These are phyloP conservation scores for Staurois parvus DNA, from an alignment of 2,797 vertebrate genomes.

Conservation along the genomic window DNA sequence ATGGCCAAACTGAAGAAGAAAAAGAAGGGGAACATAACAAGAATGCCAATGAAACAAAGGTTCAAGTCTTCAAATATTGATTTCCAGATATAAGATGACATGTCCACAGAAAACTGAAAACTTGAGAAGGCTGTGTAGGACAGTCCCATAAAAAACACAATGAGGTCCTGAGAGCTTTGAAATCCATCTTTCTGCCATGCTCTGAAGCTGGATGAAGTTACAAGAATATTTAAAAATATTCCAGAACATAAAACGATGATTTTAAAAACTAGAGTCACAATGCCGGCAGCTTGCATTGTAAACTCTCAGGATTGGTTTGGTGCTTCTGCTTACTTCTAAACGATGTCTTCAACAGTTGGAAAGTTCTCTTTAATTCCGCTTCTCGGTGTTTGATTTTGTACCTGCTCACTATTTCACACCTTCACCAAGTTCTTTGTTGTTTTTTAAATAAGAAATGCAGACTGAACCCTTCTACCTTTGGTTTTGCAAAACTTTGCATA, in stretches of 20 bases:
- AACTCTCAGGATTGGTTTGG: not conserved
- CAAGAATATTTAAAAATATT: not conserved
- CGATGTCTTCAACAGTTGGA: not conserved
- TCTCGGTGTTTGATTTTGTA: not conserved
- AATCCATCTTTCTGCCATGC: not conserved
- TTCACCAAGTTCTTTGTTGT: no score
- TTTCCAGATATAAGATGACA: not conserved
- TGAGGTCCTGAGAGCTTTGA: not conserved
- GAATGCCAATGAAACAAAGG: not conserved
- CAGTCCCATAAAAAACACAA: not conserved
- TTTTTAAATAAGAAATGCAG: not conserved
- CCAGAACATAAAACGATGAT: not conserved
- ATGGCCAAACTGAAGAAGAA: conserved; percentile 1
- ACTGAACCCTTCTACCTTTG: not conserved
- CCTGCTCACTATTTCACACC: no score
- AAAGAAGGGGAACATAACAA: no score
- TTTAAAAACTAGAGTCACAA: not conserved
- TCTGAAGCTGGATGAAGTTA: not conserved
- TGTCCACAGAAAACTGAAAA: not conserved
- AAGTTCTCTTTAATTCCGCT: not conserved
- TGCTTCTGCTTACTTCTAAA: not conserved
- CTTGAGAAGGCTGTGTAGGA: not conserved
- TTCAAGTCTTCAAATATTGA: not conserved
- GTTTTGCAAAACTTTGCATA: not conserved
- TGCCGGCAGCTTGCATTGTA: not conserved